A percentile compares a stretch with the other conserved stretches of the same genome.
These are phyloP conservation scores for Drosophila borborema DNA, from an alignment of 2,888 invertebrate genomes.

Conservation along the genomic window DNA sequence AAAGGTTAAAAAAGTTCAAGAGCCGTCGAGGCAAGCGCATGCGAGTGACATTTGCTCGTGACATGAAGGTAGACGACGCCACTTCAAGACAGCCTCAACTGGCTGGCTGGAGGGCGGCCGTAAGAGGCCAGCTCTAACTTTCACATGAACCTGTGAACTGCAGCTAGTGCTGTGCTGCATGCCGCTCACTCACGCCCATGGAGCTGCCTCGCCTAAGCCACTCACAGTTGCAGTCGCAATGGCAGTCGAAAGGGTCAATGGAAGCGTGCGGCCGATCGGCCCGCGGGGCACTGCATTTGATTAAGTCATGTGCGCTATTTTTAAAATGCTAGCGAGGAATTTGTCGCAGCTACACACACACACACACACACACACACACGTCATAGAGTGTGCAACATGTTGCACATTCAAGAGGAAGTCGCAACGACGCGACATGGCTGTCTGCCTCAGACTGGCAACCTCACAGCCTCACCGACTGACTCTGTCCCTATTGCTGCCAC, in stretches of 20 bases:
- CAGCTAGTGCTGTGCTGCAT: constrained; percentile 17
- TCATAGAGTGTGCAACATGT: constrained; percentile 68
- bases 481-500: constrained; percentile 23
- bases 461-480: not conserved
- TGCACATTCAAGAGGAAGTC: constrained; percentile 70
- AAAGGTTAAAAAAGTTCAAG: constrained; percentile 79
- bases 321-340: constrained; percentile 68
- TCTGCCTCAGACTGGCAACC: constrained; percentile 8
- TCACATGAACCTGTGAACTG: constrained; percentile 79
- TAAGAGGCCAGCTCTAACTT: constrained; percentile 53
- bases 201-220: constrained; percentile 25
- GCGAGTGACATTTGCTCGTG: constrained; percentile 78
- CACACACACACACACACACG: constrained; percentile 5
- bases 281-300: constrained; percentile 61
- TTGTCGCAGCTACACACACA: constrained; percentile 47
- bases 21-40: constrained; percentile 70
- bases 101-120: constrained; percentile 7
- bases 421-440: constrained; percentile 30
- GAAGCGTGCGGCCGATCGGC: constrained; percentile 58
- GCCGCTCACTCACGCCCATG: constrained; percentile 18
- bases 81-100: constrained; percentile 63
- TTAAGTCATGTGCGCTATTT: constrained; percentile 77
- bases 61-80: constrained; percentile 71
- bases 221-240: constrained; percentile 13
- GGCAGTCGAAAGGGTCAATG: constrained; percentile 69